Base-by-base conservation (phyloP, 2,888 invertebrate genomes). In the Hirtodrosophila trivittata region DNA sequence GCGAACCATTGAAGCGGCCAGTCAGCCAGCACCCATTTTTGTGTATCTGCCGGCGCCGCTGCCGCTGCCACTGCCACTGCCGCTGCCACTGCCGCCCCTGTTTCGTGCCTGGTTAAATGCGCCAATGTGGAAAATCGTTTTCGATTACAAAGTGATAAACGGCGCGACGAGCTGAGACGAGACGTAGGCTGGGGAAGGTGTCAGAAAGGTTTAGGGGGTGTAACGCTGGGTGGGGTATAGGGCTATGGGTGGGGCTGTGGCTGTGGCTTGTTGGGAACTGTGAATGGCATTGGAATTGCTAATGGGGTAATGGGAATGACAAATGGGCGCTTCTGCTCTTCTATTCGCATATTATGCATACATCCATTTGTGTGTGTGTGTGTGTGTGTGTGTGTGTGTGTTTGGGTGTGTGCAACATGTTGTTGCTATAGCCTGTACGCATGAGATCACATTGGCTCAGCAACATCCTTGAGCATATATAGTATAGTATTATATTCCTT, bases 61-160 rank as follows among this genome's bases (percentile, higher is more conserved):
- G 18, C 18, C 18, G 5, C 18, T 21, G 18, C 18, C 18, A 21
- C 18, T 32, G 21, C 25, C 4, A 39, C 9, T 39, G 39, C 13
- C 18, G 3, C 25, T 12, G 16, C 6, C 12, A n/a, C 33, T 8
- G 8, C 1, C 13, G 14, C 13, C 6, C 13, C 28, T 52, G 35
- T 45, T 18, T 39, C 60, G 33, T 62, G 33, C 14, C 18, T 38
- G 12, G 12, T 32, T n/a, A 66, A 73, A 70, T 67, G 76, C 76
- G 76, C 41, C 77, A 76, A 76, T 72, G 77, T 76, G 68, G 77
- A 73, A 76, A 74, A 74, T 76, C 64, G 64, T 76, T 74, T 74
- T 68, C 77, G 74, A 68, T 74, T 58, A 65, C 60, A 49, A 60
- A 38, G 63, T 62, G 58, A 72, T 66, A 66, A 59, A 54, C 45